Base-by-base conservation (phyloP, 2,113 vertebrate genomes). In the Canis aureus region DNA sequence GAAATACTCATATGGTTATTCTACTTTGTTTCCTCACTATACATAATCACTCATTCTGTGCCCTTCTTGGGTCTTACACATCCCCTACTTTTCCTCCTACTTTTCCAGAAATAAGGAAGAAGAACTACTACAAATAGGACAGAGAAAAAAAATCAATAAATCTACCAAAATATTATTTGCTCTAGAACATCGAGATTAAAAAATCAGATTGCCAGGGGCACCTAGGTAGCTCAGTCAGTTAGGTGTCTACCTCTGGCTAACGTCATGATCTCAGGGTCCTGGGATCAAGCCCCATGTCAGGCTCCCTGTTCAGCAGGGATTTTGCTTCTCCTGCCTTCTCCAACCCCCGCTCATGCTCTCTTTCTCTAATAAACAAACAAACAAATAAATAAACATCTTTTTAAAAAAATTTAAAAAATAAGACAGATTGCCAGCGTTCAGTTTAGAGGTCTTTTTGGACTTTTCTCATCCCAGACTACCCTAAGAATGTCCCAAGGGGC, bases 91-190 rank as follows among this genome's bases (percentile, higher is more conserved):
- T 3, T 22, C n/a, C 8, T 16, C 29, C 27, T 2, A 13, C 71
- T 91, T 86, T 97, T 87, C 62, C 71, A 57, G 12, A 76, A 83
- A 92, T 66, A 96, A 84, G 22, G n/a, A 94, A 86, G 5, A 67
- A 89, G 51, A 85, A 94, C 83, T 19, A 69, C 23, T 51, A 79
- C 29, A 95, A 82, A 83, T 12, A 85, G n/a, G 60, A 87, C 93
- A 87, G 59, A 23, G 20, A 73, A 84, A 79, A 85, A 64, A 85
- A 89, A 80, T 10, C 35, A 59, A 25, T 20, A 32, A 35, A 83
- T n/a, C 22, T 62, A 80, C 59, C 67, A 74, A 71, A 94, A 35
- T 57, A 32, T 59, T 85, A 84, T 55, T 93, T 97, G 49, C 71
- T 67, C 62, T 73, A 89, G 57, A 91, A 73, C 17, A 91, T 25